A percentile compares a stretch with the other conserved stretches of the same genome.
These are phyloP conservation scores for Pitangus sulphuratus DNA, from an alignment of 2,797 vertebrate genomes.

Conservation along the genomic window DNA sequence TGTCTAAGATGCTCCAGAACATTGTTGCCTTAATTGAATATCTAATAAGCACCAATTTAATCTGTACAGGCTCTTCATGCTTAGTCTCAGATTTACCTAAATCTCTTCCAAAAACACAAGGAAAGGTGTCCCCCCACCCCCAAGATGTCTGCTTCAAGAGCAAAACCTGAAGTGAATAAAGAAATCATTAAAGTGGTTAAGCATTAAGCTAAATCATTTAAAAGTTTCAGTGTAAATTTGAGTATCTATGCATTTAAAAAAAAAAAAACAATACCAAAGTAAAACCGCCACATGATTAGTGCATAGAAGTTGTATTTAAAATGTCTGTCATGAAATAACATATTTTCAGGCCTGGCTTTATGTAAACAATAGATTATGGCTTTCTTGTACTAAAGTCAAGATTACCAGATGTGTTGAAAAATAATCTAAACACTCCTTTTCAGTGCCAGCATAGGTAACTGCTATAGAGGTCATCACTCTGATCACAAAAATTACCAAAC, in stretches of 20 bases:
- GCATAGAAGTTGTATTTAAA: background rate
- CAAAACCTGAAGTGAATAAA: background rate
- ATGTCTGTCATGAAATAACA: background rate
- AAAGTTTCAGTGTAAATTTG: background rate
- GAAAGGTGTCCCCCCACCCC: background rate
- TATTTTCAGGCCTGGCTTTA: background rate
- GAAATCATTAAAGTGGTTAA: background rate
- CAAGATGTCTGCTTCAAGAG: background rate
- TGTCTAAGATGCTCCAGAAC: background rate
- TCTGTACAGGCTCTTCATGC: background rate
- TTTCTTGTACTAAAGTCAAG: background rate
- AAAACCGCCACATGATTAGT: accelerated
- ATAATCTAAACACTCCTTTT: background rate
- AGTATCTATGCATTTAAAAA: background rate
- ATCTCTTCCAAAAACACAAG: background rate
- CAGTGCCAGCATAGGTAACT: background rate
- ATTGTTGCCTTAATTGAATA: background rate
- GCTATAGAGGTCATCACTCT: background rate
- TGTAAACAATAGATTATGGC: background rate
- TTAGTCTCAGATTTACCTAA: background rate
- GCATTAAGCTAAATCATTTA: background rate
- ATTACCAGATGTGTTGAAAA: background rate
- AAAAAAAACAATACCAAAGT: too few species aligned
- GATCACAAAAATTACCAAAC: background rate
- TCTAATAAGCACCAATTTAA: background rate